Percentiles rank a stretch among this genome's conserved stretches.
Conservation (phyloP, 2,888 invertebrate genomes). For the Ennomos erosarius region DNA sequence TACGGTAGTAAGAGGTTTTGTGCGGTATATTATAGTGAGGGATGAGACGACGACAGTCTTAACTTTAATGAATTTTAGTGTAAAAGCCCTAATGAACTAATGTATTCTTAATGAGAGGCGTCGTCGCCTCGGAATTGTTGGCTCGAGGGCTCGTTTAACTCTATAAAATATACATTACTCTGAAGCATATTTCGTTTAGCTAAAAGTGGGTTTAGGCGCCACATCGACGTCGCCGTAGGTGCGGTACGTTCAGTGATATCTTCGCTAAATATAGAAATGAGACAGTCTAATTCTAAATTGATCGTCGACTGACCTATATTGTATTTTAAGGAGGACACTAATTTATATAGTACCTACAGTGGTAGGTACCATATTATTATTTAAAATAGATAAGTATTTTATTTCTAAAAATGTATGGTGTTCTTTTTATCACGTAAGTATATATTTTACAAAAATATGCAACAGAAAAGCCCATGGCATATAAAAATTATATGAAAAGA, state of each 20-base stretch:
- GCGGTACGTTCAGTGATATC: slow-evolving; percentile 29
- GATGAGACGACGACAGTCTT: slow-evolving; percentile 7
- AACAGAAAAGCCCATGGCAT: too few species aligned
- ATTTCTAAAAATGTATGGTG: too few species aligned
- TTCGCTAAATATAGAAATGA: slow-evolving; percentile 47
- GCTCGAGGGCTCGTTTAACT: slow-evolving; percentile 56
- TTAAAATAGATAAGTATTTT: too few species aligned
- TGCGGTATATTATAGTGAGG: neutral
- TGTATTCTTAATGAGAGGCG: slow-evolving; percentile 62
- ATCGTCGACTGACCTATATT: slow-evolving; percentile 42
- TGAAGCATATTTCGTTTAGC: slow-evolving; percentile 44
- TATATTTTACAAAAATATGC: too few species aligned
- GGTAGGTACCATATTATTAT: too few species aligned
- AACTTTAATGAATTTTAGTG: slow-evolving; percentile 34
- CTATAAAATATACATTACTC: slow-evolving; percentile 63
- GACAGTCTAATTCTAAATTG: slow-evolving; percentile 44
- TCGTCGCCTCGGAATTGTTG: slow-evolving; percentile 43
- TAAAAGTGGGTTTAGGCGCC: slow-evolving; percentile 25
- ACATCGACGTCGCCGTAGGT: slow-evolving; percentile 8
- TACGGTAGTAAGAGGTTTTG: slow-evolving; percentile 19
- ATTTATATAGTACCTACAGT: neutral
- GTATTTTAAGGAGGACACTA: slow-evolving; percentile 36
- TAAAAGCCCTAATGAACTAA: slow-evolving; percentile 59
- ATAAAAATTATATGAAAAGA: too few species aligned
- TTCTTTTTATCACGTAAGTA: too few species aligned